phyloP scores from a whole-genome alignment of 1,140 invertebrate species.

The Cyclina sinensis region DNA sequence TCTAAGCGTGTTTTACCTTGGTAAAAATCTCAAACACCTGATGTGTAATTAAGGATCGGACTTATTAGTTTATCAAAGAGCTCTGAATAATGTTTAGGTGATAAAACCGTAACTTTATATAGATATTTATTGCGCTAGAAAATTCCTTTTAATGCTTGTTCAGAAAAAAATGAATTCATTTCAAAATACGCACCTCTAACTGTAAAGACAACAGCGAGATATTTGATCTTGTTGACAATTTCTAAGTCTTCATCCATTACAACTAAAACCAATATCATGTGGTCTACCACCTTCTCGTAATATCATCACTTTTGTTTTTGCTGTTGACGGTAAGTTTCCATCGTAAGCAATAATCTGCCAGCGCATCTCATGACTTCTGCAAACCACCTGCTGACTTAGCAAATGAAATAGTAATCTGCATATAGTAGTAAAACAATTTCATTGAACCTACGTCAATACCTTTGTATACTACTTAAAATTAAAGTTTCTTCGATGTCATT shows the following conservation, averaged over 20 bases:
- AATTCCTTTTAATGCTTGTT: background rate
- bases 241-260: background rate
- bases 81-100: background rate
- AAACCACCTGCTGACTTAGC: background rate
- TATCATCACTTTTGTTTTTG: constrained; percentile 3
- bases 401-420: background rate
- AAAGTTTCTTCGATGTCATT: constrained; percentile 38
- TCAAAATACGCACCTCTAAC: background rate
- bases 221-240: background rate
- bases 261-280: background rate
- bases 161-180: background rate
- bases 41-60: constrained; percentile 9
- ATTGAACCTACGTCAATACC: no score
- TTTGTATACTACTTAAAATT: background rate
- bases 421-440: background rate
- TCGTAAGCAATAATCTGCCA: background rate
- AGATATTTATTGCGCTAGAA: no score
- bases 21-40: background rate
- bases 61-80: background rate
- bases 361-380: background rate
- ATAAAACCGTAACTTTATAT: background rate
- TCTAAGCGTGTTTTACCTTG: background rate
- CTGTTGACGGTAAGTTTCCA: constrained; percentile 4
- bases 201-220: background rate
- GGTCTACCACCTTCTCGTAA: background rate